These are phyloP conservation scores for Penaeus vannamei DNA, from an alignment of 1,140 invertebrate genomes.

Conservation along the genomic window DNA sequence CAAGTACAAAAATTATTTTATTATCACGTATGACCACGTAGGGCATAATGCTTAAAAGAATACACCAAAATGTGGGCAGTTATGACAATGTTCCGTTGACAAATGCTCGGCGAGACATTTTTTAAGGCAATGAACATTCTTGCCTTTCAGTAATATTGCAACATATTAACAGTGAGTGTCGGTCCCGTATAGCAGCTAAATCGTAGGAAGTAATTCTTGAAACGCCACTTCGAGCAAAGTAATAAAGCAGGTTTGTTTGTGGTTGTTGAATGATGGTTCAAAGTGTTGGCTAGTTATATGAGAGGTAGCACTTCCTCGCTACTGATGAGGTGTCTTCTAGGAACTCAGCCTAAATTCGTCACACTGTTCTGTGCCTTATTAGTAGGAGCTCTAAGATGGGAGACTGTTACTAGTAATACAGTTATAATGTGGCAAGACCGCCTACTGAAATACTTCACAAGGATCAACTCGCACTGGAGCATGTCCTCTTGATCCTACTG, in stretches of 20 bases:
- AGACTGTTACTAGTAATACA: constrained; percentile 44
- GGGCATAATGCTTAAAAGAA: constrained; percentile 64
- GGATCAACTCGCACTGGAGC: no score
- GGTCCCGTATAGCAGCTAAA: constrained; percentile 27
- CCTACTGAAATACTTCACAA: background rate
- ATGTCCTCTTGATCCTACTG: no score
- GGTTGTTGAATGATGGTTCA: background rate
- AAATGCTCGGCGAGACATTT: constrained; percentile 59
- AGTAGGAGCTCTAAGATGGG: constrained; percentile 41
- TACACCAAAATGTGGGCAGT: constrained; percentile 63
- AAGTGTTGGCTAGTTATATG: background rate
- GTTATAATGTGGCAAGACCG: constrained; percentile 38
- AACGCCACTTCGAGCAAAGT: constrained; percentile 11
- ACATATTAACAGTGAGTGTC: constrained; percentile 28
- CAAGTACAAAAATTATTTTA: constrained; percentile 63
- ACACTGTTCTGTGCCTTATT: constrained; percentile 41
- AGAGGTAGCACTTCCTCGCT: background rate
- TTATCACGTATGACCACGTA: constrained; percentile 64
- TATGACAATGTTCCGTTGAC: constrained; percentile 60
- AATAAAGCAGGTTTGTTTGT: constrained; percentile 14
- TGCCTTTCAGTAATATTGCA: constrained; percentile 60
- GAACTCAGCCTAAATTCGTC: constrained; percentile 21
- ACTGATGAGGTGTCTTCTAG: constrained; percentile 9
- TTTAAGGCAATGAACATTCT: constrained; percentile 59
- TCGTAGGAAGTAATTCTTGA: background rate